These are phyloP conservation scores for Cygnus buccinator DNA, from an alignment of 2,113 vertebrate species.

Conservation along the genomic window DNA sequence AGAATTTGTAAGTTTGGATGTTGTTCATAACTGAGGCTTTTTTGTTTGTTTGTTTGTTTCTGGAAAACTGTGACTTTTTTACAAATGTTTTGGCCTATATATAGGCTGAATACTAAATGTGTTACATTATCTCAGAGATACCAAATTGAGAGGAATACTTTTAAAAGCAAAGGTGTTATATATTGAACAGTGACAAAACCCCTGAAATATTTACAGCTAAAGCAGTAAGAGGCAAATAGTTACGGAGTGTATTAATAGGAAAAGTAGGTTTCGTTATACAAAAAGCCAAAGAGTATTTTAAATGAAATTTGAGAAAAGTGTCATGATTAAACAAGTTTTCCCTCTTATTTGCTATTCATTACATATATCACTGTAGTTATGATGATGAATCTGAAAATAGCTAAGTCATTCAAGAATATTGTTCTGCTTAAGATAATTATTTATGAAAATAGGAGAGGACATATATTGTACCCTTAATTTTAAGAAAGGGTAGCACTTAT, in stretches of 20 bases:
- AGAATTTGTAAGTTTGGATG: neutral
- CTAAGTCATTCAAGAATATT: neutral
- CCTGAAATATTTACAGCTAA: neutral
- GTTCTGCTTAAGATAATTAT: neutral
- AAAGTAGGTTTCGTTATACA: neutral
- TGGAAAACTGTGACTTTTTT: neutral
- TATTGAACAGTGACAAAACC: neutral
- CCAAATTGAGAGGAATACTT: neutral
- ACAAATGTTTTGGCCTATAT: neutral
- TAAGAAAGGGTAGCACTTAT: neutral
- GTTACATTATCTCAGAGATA: neutral
- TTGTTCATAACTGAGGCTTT: neutral
- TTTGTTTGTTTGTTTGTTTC: neutral
- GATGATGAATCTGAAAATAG: neutral
- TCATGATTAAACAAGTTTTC: neutral
- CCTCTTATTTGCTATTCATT: neutral
- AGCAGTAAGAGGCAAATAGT: neutral
- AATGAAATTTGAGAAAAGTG: neutral
- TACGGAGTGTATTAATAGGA: neutral
- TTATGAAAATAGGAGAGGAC: neutral
- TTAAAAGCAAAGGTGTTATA: neutral
- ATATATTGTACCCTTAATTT: neutral
- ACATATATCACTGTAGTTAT: accelerated
- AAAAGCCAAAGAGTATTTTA: neutral
- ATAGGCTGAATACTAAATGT: too few species aligned